Evolutionary conservation across 2,888 invertebrate genomes (phyloP), one percentile per base, ranked within the genome.

Genomic region (Drosophila affinis): DNA sequence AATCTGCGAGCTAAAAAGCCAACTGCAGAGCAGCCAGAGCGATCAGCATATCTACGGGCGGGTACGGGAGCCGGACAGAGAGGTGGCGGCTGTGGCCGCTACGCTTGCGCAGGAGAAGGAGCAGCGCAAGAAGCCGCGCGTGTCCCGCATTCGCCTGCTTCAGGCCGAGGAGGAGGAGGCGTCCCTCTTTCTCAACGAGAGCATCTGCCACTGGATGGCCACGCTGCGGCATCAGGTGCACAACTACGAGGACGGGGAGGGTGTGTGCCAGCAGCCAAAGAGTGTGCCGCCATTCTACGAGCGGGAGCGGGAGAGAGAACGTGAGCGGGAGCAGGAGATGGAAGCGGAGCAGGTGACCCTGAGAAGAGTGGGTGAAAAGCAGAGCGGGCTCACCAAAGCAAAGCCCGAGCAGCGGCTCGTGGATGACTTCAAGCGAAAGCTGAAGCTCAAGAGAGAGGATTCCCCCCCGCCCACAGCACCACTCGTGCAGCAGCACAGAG

Each of bases 1-100:
- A 39, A 91, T 92, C 52, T 91, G 90, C 69, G 88, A 91, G 64
- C 75, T 91, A 17, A 92, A 91, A 74, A 83, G 83, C 14, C 74
- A 83, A 47, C 56, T 67, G 47, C 88, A 88, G 72, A 80, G 86
- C 59, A 91, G 91, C 58, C 81, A 81, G 58, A 91, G 91, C 65
- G 91, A 91, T 55, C 90, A 91, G 75, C 91, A 91, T 64, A 90
- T 92, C 47, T 92, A 92, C 62, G 92, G 92, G 0, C 77, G 91
- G 49, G 60, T 85, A 54, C 76, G 85, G 7, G 60, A 60, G 34
- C 63, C 62, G 17, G 55, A 75, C 32, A 7, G 29, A 1, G 58
- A 71, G 17, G 24, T 17, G n/a, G 56, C 24, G 34, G 44, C 7
- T 14, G 39, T 14, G 39, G 39, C 14, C 4, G 39, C 14, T 0